Evolutionary conservation across 2,888 invertebrate species (phyloP), one percentile per base, ranked within the genome.

Genomic region (Zhuqinia jingwanae): DNA sequence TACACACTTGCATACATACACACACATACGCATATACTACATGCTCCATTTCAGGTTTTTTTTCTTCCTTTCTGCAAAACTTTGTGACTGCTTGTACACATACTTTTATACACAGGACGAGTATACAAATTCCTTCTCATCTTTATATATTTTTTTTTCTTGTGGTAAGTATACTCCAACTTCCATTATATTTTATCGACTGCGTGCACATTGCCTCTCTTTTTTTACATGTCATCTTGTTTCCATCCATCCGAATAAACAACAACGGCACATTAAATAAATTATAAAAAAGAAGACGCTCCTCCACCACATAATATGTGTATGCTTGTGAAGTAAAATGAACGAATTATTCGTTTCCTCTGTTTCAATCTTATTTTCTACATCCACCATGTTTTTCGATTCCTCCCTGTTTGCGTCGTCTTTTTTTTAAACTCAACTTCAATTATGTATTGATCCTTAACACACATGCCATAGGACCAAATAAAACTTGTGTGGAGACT

Each of bases 191-290:
- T 77, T 76, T 78, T 78, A 63, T 78, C 78, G 78, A 63, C 15
- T 60, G 36, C 45, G 70, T 47, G 70, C 22, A 70, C 50, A 75
- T 75, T 50, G 53, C 50, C 27, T 53, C 47, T 73, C 47, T 20
- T 53, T 75, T 75, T 75, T 53, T 75, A 30, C 75, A 63, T 63
- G 63, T 53, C 53, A 53, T 53, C 53, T 75, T 47, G 20, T 53
- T 75, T 30, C 75, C 27, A 75, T 78, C 78, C 78, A 78, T 47
- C 78, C 78, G 63, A 76, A 53, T 76, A 76, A 76, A 56, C 76
- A 76, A 70, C 70, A 70, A 47, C 70, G 70, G 45, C 47, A 45
- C 70, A 70, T 70, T 70, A 65, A 30, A 30, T 65, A 5, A 5
- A n/a, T 42, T 70, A 20, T 25, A 70, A 47, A 70, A 70, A 70